phyloP scores from a whole-genome alignment of 1,140 invertebrate species.

The Oncopeltus fasciatus region DNA sequence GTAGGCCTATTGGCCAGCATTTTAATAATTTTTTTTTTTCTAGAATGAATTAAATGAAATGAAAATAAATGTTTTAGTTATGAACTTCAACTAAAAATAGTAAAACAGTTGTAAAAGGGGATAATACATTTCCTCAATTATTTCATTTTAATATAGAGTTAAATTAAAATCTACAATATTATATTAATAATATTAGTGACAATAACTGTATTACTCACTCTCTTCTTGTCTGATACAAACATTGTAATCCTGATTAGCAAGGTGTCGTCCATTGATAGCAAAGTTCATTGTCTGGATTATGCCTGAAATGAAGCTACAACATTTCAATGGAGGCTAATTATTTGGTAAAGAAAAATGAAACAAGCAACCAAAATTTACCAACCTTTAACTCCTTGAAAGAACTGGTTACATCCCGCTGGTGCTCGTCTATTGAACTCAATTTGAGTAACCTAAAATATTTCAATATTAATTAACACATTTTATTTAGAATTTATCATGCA shows the following conservation, averaged over 20 bases:
- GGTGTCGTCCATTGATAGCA: constrained; percentile 58
- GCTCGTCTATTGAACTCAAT: constrained; percentile 55
- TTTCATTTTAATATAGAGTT: no score
- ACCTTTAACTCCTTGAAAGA: constrained; percentile 41
- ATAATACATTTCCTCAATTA: no score
- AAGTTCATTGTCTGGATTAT: constrained; percentile 61
- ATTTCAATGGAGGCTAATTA: not conserved
- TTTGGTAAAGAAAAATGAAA: not conserved
- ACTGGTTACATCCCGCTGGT: constrained; percentile 58
- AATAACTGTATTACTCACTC: constrained; percentile 27
- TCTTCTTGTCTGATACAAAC: constrained; percentile 57
- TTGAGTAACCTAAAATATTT: constrained; percentile 33
- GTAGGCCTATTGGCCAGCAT: no score
- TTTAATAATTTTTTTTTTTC: no score
- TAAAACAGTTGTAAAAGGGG: no score
- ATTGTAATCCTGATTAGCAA: constrained; percentile 61
- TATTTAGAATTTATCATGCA: not conserved
- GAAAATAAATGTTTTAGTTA: no score
- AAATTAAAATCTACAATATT: no score
- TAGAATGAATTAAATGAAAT: no score
- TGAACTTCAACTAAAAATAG: no score
- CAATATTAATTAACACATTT: not conserved
- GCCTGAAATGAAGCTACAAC: constrained; percentile 29
- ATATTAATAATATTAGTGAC: no score
- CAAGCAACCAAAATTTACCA: constrained; percentile 7